Evolutionary conservation across 2,797 vertebrate species (phyloP), one percentile per base, ranked within the genome.

Genomic region (Buphagus erythrorhynchus): DNA sequence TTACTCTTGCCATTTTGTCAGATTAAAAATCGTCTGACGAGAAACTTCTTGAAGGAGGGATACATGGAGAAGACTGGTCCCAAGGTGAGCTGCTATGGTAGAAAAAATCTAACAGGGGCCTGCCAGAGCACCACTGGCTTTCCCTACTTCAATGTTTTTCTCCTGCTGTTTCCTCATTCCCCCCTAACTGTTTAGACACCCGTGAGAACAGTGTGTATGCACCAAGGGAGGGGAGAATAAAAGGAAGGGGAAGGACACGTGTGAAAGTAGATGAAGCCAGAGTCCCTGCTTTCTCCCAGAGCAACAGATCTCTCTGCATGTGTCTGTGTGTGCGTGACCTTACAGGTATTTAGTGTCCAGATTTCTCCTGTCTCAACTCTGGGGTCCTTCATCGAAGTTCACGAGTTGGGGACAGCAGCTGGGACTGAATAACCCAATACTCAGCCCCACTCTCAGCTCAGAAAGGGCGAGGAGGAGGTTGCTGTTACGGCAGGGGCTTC

Each of bases 21-120:
- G 99, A 98, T 99, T 74, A 98, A 98, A 68, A 98, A 98, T 57
- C 99, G 98, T 78, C 97, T 99, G 57, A 99, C 98, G 2, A 97
- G 98, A 22, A 99, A 98, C 96, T 99, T 99, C 96, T 96, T 99
- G 90, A 99, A 98, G 95, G 99, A 99, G 90, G 99, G 99, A 40
- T 99, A 98, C 97, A 99, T 99, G 99, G 99, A 99, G 95, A 99
- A 99, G 97, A 99, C 99, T 1, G 99, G 99, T 33, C 99, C 98
- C 65, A 98, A 97, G 98, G 98, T 98, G 96, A 97, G 97, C 65
- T 86, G 67, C 71, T 57, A 4, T 22, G 36, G 22, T n/a, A 62
- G 46, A 33, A 83, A 77, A 29, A 52, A 6, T 6, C 36, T 57
- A 40, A 36, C 38, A 54, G 78, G 68, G 61, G 45, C 65, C 49